phyloP scores from a whole-genome alignment of 2,113 vertebrate species.

The Phylloscopus trochilus region DNA sequence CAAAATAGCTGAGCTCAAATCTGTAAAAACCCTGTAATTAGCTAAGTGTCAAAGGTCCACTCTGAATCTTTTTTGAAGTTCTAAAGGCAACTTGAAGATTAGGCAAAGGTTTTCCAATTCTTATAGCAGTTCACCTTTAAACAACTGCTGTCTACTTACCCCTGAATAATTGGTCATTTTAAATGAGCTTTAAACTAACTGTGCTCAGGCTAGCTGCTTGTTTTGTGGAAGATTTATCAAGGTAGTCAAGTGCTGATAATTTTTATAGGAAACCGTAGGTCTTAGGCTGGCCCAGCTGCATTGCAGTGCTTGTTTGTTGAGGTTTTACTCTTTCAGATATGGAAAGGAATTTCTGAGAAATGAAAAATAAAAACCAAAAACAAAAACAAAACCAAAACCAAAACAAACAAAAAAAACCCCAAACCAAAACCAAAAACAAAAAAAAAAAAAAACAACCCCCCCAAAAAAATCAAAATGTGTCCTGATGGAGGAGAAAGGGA shows the following conservation, averaged over 20 bases:
- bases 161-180: background rate
- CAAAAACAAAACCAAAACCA: too few relatives aligned
- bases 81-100: background rate
- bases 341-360: background rate
- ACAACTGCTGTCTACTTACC: background rate
- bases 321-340: background rate
- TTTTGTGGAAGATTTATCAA: background rate
- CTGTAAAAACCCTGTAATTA: background rate
- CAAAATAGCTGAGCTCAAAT: background rate
- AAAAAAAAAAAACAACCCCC: too few relatives aligned
- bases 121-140: background rate
- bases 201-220: background rate
- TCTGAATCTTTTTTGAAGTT: background rate
- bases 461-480: background rate
- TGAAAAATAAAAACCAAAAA: background rate
- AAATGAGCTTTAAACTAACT: background rate
- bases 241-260: background rate
- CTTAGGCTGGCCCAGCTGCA: background rate
- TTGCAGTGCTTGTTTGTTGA: background rate
- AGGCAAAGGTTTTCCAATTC: background rate
- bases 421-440: too few relatives aligned
- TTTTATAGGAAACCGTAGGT: background rate
- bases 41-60: background rate
- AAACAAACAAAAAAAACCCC: too few relatives aligned
- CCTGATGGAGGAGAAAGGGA: background rate